These are phyloP conservation scores for Eristalinus aeneus DNA, from an alignment of 2,888 invertebrate genomes.

Conservation along the genomic window DNA sequence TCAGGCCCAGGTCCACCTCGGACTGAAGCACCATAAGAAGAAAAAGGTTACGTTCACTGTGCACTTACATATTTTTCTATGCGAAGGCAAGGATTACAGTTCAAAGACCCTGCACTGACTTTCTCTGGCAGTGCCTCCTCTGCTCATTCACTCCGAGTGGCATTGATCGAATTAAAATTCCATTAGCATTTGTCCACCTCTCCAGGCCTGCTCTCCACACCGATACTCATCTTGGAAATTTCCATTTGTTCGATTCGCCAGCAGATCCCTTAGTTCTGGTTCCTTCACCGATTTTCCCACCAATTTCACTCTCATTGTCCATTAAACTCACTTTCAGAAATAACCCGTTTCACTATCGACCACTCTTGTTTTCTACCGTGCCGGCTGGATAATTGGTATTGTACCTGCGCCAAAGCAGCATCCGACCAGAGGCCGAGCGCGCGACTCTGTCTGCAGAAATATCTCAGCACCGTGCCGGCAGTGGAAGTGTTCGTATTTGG, in stretches of 20 bases:
- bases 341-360: conserved; percentile 61
- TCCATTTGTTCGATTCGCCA: conserved; percentile 12
- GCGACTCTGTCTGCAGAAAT: conserved; percentile 22
- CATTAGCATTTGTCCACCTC: conserved; percentile 58
- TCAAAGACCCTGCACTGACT: conserved; percentile 37
- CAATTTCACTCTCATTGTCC: conserved; percentile 68
- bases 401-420: conserved; percentile 60
- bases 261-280: neutral
- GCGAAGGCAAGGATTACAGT: neutral
- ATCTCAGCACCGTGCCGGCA: conserved; percentile 50
- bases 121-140: conserved; percentile 23
- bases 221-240: conserved; percentile 42
- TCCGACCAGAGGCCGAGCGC: conserved; percentile 23
- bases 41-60: too few species aligned
- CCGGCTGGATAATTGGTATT: conserved; percentile 64
- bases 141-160: conserved; percentile 43
- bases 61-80: too few species aligned
- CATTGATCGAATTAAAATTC: conserved; percentile 64
- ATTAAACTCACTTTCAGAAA: conserved; percentile 68
- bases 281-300: conserved; percentile 57
- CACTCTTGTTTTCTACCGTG: conserved; percentile 65
- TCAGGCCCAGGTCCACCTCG: too few species aligned
- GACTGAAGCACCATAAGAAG: too few species aligned
- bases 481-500: conserved; percentile 66
- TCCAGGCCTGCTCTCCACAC: conserved; percentile 17